Base-by-base conservation (phyloP, 2,888 invertebrate genomes). In the Tanypteryx hageni region DNA sequence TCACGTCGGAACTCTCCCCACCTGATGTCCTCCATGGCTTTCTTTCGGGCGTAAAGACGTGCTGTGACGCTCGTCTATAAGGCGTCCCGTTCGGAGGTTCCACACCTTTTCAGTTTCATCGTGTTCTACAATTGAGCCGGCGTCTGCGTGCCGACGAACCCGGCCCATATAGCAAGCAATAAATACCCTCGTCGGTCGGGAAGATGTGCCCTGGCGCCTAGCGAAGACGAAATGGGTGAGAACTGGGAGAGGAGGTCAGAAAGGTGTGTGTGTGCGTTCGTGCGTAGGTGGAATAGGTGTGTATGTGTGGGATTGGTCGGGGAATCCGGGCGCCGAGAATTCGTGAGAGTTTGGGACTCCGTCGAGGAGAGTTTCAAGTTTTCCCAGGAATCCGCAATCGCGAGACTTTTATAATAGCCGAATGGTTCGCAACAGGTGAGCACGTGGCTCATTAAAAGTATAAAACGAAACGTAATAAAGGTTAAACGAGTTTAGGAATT, bases 161-260 rank as follows among this genome's bases (percentile, higher is more conserved):
- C 61, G 61, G 86, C 86, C 89, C 89, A 89, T 89, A 89, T 89
- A 89, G 89, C 89, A 89, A 89, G 89, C 89, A 89, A 89, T 89
- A 89, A 89, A 89, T 89, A 68, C 89, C 89, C 76, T 76, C 22
- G 9, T 27, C 22, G 76, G 76, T 76, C 76, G 76, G 76, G 76
- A 22, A 22, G 22, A 27, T 27, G 89, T 18, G 89, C 44, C 31
- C 64, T 89, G 89, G 89, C 89, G 89, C 89, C 89, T 89, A 44
- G 44, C 76, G 76, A 44, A 44, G 44, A 22, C 27, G 76, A 27
- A 76, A 76, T 13, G 68, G 68, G 68, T 9, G 68, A 18, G 44
- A 44, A 44, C 1, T 44, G 44, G 44, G 44, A 44, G 68, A 18
- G n/a, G 22, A 76, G 22, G 76, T 76, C 22, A 11, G 27, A 27